Evolutionary conservation across 2,797 vertebrate species (phyloP).

Genomic region (Sus cebifrons): DNA sequence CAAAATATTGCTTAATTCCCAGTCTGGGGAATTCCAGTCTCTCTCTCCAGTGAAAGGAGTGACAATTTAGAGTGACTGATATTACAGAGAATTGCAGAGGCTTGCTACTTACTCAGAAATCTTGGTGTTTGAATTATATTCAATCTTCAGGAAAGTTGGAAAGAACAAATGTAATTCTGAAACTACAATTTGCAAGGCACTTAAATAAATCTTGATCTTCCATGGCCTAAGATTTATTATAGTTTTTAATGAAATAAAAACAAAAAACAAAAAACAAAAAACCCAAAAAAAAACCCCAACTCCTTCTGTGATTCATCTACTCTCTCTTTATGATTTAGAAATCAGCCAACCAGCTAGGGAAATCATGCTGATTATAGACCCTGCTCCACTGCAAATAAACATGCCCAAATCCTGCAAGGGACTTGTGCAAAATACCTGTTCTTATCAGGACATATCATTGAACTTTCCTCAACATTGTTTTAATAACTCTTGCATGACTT

Average conservation of each 20-base stretch:
- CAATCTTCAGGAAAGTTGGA: not conserved
- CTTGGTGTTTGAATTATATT: not conserved
- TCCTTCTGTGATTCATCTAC: not conserved
- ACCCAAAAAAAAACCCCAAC: not conserved
- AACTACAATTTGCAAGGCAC: not conserved
- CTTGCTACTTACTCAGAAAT: not conserved
- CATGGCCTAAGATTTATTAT: not conserved
- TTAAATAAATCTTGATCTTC: not conserved
- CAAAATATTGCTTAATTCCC: conserved; percentile 22
- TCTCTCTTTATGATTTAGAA: not conserved
- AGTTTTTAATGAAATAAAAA: not conserved
- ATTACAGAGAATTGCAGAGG: not conserved
- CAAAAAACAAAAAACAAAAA: not conserved
- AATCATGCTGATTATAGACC: not conserved
- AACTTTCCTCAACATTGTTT: not conserved
- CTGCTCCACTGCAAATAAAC: not conserved
- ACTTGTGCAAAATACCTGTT: not conserved
- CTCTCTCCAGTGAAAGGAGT: not conserved
- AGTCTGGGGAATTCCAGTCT: not conserved
- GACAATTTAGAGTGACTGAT: not conserved
- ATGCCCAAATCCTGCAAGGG: not conserved
- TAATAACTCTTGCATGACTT: not conserved
- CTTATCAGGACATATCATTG: not conserved
- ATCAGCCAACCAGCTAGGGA: not conserved
- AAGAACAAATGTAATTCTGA: not conserved